Conservation (phyloP, 2,797 vertebrate genomes). For the Mus caroli region DNA sequence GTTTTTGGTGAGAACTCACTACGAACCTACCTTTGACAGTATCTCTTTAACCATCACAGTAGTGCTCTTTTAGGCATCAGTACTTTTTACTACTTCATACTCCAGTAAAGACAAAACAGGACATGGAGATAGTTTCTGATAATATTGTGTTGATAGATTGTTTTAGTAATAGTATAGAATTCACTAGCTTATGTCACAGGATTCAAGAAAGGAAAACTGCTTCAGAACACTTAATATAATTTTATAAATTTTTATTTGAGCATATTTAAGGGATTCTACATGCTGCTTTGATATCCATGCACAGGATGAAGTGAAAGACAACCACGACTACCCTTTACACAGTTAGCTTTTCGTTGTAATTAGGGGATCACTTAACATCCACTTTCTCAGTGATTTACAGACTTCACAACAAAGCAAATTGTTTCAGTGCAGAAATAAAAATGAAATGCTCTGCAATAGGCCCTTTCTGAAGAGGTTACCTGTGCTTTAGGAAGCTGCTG, state of each 20-base stretch:
- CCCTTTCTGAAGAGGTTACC: neutral
- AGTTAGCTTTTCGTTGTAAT: neutral
- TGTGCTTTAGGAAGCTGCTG: neutral
- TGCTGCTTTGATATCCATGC: neutral
- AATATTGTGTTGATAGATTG: neutral
- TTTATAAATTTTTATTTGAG: slow-evolving; percentile 15
- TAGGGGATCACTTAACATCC: neutral
- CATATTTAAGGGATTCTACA: neutral
- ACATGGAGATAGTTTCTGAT: slow-evolving; percentile 9
- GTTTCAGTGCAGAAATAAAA: slow-evolving; percentile 47
- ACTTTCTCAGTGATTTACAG: neutral
- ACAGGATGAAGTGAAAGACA: neutral
- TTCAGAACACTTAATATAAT: neutral
- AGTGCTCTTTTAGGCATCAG: neutral
- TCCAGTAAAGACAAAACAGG: neutral
- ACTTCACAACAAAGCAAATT: slow-evolving; percentile 18
- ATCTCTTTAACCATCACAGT: slow-evolving; percentile 4
- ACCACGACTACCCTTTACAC: neutral
- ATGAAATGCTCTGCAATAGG: neutral
- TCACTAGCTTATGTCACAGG: neutral
- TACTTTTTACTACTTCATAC: neutral
- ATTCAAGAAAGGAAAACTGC: neutral
- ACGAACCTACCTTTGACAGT: slow-evolving; percentile 11
- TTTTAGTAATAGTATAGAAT: neutral
- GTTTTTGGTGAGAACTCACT: slow-evolving; percentile 23